Conservation (phyloP, 35 echinoderm and acorn worm genomes). For the Diadema setosum region DNA sequence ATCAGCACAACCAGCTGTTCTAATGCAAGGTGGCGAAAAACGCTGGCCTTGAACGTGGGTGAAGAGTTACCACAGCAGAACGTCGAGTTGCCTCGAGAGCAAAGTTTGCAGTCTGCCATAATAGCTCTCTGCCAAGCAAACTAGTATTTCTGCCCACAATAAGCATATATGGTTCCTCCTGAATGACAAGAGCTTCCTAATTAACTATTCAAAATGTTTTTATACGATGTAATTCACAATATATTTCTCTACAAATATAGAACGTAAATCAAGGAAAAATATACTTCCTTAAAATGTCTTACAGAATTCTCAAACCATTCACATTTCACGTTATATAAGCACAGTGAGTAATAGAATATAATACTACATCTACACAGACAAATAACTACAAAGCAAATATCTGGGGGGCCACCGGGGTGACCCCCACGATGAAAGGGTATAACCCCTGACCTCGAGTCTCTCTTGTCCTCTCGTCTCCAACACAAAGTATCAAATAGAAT, state of each 20-base stretch:
- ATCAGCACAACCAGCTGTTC: neutral
- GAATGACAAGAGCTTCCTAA: no score
- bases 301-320: neutral
- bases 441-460: neutral
- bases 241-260: slow-evolving; percentile 3
- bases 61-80: neutral
- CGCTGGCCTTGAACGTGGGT: neutral
- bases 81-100: neutral
- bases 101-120: neutral
- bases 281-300: neutral
- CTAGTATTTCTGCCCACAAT: no score
- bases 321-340: slow-evolving; percentile 8
- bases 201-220: no score
- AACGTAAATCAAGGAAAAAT: neutral
- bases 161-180: no score
- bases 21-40: neutral
- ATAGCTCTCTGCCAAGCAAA: no score
- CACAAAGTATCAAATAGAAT: neutral
- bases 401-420: slow-evolving; percentile 8
- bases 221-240: neutral
- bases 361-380: neutral
- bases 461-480: neutral
- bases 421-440: slow-evolving; percentile 1
- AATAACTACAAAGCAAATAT: neutral
- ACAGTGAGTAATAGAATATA: neutral